Conservation (phyloP, 2,797 vertebrate genomes). For the Rhinoraja longicauda region DNA sequence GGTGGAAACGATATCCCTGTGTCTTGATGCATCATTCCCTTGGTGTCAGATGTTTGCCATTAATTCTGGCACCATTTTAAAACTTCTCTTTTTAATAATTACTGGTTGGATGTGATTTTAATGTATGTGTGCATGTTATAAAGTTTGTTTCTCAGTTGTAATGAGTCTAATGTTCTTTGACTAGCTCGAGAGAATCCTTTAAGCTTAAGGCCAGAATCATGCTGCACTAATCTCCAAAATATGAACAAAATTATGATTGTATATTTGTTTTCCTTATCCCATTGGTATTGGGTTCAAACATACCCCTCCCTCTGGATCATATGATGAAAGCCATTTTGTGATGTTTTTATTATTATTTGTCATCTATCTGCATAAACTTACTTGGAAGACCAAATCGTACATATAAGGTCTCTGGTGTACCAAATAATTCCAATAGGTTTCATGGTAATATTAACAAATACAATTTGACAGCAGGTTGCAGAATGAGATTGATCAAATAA, state of each 20-base stretch:
- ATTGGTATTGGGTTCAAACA: neutral
- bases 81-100: slow-evolving; percentile 1
- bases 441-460: no score
- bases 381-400: no score
- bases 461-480: no score
- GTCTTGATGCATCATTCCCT: neutral
- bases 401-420: no score
- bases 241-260: neutral
- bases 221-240: slow-evolving; percentile 1
- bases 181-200: neutral
- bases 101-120: slow-evolving; percentile 29
- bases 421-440: no score
- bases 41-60: slow-evolving; percentile 16
- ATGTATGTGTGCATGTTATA: slow-evolving; percentile 31
- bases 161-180: slow-evolving; percentile 8
- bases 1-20: neutral
- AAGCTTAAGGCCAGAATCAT: slow-evolving; percentile 6
- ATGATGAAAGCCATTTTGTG: neutral
- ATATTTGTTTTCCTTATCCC: neutral
- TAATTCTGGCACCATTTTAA: neutral
- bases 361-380: neutral
- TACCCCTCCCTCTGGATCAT: neutral
- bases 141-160: slow-evolving; percentile 10
- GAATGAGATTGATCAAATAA: no score
- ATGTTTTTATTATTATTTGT: neutral